Evolutionary conservation across 2,797 vertebrate species (phyloP).

Genomic region (Spheniscus humboldti): DNA sequence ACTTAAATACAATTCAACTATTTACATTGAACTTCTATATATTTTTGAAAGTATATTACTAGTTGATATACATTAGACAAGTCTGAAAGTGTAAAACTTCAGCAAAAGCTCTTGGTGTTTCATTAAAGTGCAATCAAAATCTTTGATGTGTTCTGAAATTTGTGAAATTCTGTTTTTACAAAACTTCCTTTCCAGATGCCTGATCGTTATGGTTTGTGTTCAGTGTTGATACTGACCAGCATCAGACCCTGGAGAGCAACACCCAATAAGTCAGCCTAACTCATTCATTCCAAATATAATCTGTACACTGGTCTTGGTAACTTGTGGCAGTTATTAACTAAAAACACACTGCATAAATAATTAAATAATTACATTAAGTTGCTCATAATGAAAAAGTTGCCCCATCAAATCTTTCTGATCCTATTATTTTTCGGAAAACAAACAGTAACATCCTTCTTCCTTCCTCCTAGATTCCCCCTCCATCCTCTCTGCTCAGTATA

Average conservation of each 20-base stretch:
- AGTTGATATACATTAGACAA: neutral
- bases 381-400: neutral
- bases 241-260: neutral
- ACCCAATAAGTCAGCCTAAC: neutral
- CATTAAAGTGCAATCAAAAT: neutral
- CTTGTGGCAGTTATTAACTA: neutral
- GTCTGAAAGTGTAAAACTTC: neutral
- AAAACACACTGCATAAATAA: neutral
- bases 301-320: neutral
- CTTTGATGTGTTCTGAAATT: neutral
- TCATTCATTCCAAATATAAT: neutral
- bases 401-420: neutral
- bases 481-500: neutral
- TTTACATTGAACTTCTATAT: neutral
- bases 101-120: neutral
- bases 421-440: neutral
- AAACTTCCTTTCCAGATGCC: neutral
- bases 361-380: neutral
- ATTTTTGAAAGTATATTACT: neutral
- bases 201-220: neutral
- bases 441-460: neutral
- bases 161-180: neutral
- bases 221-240: neutral
- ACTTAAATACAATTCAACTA: neutral
- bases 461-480: neutral